phyloP scores from a whole-genome alignment of 2,888 invertebrate genomes.

The Spilarctia lutea region DNA sequence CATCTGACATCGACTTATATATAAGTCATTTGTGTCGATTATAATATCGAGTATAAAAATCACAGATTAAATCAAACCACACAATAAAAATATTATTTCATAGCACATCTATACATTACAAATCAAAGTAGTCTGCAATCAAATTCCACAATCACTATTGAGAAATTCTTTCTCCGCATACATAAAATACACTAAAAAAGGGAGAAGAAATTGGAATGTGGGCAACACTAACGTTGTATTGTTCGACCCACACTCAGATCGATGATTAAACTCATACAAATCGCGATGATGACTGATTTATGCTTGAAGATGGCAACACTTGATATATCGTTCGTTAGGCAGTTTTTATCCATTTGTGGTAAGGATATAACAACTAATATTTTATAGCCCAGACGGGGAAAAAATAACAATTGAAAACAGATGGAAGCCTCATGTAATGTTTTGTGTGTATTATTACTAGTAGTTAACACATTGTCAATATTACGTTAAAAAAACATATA shows the following conservation, averaged over 20 bases:
- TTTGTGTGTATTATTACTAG: neutral
- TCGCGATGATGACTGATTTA: slow-evolving; percentile 59
- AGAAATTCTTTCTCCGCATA: slow-evolving; percentile 20
- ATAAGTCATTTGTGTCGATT: neutral
- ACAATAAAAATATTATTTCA: neutral
- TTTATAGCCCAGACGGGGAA: slow-evolving; percentile 21
- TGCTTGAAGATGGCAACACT: slow-evolving; percentile 45
- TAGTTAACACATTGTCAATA: neutral
- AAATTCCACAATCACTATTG: slow-evolving; percentile 17
- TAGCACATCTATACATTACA: neutral
- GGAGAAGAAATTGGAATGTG: slow-evolving; percentile 25
- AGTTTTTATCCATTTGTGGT: slow-evolving; percentile 29
- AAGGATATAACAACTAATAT: slow-evolving; percentile 7
- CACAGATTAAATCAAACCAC: neutral
- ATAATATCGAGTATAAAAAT: neutral
- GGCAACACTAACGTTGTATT: slow-evolving; percentile 51
- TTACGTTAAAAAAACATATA: neutral
- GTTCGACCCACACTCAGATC: slow-evolving; percentile 70
- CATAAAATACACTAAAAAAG: slow-evolving; percentile 41
- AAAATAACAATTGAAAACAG: slow-evolving; percentile 31
- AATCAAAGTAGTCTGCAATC: slow-evolving; percentile 4
- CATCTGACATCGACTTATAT: neutral
- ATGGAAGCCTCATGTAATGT: slow-evolving; percentile 26
- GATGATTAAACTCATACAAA: slow-evolving; percentile 56
- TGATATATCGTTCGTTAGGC: slow-evolving; percentile 31